Percentiles rank a stretch among this genome's conserved stretches.
These are phyloP conservation scores for Crocuta crocuta DNA, from an alignment of 2,113 vertebrate species.

Conservation along the genomic window DNA sequence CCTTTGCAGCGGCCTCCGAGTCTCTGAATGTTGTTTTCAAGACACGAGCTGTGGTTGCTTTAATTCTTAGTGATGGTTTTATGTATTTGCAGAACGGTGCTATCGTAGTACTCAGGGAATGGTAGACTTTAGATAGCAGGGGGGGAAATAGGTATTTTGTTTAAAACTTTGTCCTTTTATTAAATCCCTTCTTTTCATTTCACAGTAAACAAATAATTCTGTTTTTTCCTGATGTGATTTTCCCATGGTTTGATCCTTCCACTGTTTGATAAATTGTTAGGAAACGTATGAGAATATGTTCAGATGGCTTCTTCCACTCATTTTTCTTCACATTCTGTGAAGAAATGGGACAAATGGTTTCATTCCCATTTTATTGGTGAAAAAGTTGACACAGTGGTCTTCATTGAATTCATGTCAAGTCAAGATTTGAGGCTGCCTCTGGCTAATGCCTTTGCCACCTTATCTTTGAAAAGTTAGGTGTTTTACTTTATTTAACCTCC, in stretches of 20 bases:
- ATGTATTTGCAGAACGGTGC: background rate
- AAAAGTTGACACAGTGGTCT: conserved; percentile 11
- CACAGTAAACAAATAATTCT: conserved; percentile 29
- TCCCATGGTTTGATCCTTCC: background rate
- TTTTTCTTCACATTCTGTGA: conserved; percentile 47
- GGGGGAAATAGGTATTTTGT: background rate
- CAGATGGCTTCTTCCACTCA: conserved; percentile 40
- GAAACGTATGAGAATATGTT: background rate
- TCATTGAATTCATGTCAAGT: conserved; percentile 8
- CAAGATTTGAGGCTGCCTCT: conserved; percentile 7
- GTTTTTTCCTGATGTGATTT: background rate
- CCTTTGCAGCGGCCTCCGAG: background rate
- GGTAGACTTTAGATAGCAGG: background rate
- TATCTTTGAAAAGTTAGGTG: conserved; percentile 2
- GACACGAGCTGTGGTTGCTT: conserved; percentile 4
- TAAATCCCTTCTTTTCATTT: conserved; percentile 53
- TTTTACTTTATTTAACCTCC: conserved; percentile 32
- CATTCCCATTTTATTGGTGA: conserved; percentile 12
- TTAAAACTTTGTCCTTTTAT: conserved; percentile 61
- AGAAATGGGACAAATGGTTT: conserved; percentile 13
- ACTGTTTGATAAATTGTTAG: conserved; percentile 32
- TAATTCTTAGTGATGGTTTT: conserved; percentile 30
- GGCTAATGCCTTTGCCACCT: conserved; percentile 18
- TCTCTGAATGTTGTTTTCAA: conserved; percentile 48
- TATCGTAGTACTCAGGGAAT: conserved; percentile 9